These are phyloP conservation scores for Eumeta japonica DNA, from an alignment of 1,140 invertebrate genomes.

Conservation along the genomic window DNA sequence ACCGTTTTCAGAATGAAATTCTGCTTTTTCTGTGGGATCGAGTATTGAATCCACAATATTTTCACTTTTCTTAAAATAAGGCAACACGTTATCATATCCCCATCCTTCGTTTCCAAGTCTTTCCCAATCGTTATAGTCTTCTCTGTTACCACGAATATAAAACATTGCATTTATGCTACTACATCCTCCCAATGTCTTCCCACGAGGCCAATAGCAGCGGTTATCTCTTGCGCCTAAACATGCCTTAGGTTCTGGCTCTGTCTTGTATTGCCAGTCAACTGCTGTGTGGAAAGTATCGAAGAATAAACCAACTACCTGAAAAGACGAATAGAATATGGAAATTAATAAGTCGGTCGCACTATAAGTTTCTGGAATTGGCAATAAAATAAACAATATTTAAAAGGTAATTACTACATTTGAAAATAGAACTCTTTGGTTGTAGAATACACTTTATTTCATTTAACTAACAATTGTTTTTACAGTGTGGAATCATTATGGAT, in stretches of 20 bases:
- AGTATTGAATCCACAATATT: conserved; percentile 30
- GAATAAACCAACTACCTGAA: not conserved
- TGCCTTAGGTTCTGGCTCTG: conserved; percentile 56
- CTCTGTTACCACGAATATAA: conserved; percentile 72
- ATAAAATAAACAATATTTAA: too few relatives aligned
- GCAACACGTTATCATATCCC: conserved; percentile 71
- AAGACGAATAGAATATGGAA: too few relatives aligned
- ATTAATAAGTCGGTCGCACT: too few relatives aligned
- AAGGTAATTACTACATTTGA: too few relatives aligned
- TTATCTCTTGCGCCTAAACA: conserved; percentile 47
- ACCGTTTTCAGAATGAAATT: conserved; percentile 27
- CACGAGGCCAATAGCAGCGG: conserved; percentile 54
- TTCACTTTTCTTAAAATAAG: conserved; percentile 42
- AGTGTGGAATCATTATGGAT: too few relatives aligned
- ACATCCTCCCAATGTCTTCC: conserved; percentile 67
- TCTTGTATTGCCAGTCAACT: conserved; percentile 62
- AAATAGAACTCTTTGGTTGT: too few relatives aligned
- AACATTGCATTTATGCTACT: conserved; percentile 81
- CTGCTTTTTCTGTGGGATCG: conserved; percentile 19
- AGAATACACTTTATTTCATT: too few relatives aligned
- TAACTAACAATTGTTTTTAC: too few relatives aligned
- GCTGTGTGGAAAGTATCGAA: conserved; percentile 10
- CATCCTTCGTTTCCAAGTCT: conserved; percentile 67
- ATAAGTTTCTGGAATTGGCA: too few relatives aligned
- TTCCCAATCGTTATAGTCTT: conserved; percentile 75